These are phyloP conservation scores for Zygogramma bicolorata DNA, from an alignment of 2,888 invertebrate species.

Conservation along the genomic window DNA sequence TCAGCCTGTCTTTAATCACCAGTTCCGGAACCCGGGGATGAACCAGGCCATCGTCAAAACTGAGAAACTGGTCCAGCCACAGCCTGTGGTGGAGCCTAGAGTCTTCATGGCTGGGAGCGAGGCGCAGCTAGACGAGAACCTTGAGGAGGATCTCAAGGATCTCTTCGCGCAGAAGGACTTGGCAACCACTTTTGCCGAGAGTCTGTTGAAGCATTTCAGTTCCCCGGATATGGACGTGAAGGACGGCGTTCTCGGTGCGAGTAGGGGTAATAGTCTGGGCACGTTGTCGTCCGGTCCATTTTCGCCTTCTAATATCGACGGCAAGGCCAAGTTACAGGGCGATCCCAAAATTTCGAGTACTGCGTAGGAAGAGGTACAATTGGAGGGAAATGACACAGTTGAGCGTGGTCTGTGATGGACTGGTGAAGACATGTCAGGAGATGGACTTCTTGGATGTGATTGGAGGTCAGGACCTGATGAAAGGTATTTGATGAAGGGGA, in stretches of 20 bases:
- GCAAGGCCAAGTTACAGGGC: slow-evolving; percentile 55
- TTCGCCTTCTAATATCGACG: slow-evolving; percentile 67
- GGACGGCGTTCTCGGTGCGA: slow-evolving; percentile 53
- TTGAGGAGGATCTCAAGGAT: slow-evolving; percentile 79
- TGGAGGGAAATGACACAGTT: background rate
- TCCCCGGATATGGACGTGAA: slow-evolving; percentile 74
- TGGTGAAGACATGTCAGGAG: background rate
- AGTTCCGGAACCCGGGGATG: background rate
- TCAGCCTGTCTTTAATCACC: background rate
- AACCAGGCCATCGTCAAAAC: too few relatives aligned
- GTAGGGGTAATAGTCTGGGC: slow-evolving; percentile 30
- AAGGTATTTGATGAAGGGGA: background rate
- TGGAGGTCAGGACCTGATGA: too few relatives aligned
- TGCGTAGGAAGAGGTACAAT: background rate
- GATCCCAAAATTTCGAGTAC: slow-evolving; percentile 50
- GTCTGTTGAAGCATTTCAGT: slow-evolving; percentile 86
- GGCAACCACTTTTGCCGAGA: slow-evolving; percentile 86
- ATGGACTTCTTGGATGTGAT: too few relatives aligned
- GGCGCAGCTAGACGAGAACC: slow-evolving; percentile 69
- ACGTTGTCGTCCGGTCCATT: slow-evolving; percentile 69
- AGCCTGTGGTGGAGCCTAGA: slow-evolving; percentile 49
- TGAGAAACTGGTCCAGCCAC: slow-evolving; percentile 63
- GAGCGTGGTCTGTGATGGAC: background rate
- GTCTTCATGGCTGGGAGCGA: slow-evolving; percentile 54
- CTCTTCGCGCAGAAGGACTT: slow-evolving; percentile 81